These are phyloP conservation scores for Cyrtonyx montezumae DNA, from an alignment of 2,113 vertebrate species.

Conservation along the genomic window DNA sequence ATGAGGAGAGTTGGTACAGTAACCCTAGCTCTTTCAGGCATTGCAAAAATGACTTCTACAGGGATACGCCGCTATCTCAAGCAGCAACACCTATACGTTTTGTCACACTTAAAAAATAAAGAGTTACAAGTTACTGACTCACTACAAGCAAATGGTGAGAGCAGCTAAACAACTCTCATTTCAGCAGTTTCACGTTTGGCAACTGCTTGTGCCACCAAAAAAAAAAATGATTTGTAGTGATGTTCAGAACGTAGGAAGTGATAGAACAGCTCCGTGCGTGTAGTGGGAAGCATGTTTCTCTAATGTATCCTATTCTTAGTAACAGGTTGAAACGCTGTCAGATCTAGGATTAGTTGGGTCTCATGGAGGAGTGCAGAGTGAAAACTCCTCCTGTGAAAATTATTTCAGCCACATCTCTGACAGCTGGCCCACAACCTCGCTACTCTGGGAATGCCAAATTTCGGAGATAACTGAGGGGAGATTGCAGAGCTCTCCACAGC, in stretches of 20 bases:
- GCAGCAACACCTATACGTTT: neutral
- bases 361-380: neutral
- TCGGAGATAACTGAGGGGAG: neutral
- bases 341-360: neutral
- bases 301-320: neutral
- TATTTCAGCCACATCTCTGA: slow-evolving; percentile 17
- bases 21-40: neutral
- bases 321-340: neutral
- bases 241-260: neutral
- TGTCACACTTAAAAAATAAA: neutral
- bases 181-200: neutral
- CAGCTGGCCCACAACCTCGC: neutral
- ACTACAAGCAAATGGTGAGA: neutral
- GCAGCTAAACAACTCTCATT: neutral
- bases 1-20: neutral
- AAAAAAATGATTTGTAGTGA: neutral
- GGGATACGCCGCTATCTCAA: neutral
- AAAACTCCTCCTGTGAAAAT: neutral
- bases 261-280: neutral
- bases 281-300: neutral
- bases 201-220: neutral
- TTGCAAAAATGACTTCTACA: neutral
- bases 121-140: neutral
- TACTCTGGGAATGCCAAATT: slow-evolving; percentile 9
- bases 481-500: neutral